Evolutionary conservation across 92 coral and sea anemone species (phyloP).

Genomic region (Epizoanthus illoricatus): DNA sequence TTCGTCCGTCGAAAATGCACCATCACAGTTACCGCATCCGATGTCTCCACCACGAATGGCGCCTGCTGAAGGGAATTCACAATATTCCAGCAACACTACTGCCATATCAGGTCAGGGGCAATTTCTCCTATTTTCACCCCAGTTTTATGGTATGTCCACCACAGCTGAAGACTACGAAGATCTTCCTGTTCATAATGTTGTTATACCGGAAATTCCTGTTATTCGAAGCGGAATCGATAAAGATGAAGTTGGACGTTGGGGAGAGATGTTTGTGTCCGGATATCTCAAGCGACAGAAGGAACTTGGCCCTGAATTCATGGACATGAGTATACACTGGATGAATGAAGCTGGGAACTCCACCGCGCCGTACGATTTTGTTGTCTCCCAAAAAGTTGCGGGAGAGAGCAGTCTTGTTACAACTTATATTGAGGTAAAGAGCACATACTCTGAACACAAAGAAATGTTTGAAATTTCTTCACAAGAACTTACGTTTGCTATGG

Average conservation of each 20-base stretch:
- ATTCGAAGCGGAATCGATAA: conserved; percentile 49
- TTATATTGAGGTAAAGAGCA: conserved; percentile 80
- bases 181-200: conserved; percentile 40
- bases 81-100: not conserved
- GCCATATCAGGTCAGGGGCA: not conserved
- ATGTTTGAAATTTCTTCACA: conserved; percentile 73
- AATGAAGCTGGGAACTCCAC: conserved; percentile 67
- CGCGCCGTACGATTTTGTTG: conserved; percentile 78
- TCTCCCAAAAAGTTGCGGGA: conserved; percentile 34
- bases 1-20: not conserved
- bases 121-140: conserved; percentile 24
- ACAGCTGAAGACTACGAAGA: conserved; percentile 64
- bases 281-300: conserved; percentile 51
- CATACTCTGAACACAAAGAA: conserved; percentile 68
- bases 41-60: not conserved
- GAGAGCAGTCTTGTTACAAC: conserved; percentile 10
- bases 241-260: conserved; percentile 86
- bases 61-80: not conserved
- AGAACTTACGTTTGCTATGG: conserved; percentile 74
- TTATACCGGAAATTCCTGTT: conserved; percentile 45
- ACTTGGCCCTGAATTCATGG: not conserved
- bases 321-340: conserved; percentile 63
- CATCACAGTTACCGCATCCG: not conserved
- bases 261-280: conserved; percentile 71
- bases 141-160: not conserved